Base-by-base conservation (phyloP, 2,113 vertebrate species). In the Tragulus kanchil region DNA sequence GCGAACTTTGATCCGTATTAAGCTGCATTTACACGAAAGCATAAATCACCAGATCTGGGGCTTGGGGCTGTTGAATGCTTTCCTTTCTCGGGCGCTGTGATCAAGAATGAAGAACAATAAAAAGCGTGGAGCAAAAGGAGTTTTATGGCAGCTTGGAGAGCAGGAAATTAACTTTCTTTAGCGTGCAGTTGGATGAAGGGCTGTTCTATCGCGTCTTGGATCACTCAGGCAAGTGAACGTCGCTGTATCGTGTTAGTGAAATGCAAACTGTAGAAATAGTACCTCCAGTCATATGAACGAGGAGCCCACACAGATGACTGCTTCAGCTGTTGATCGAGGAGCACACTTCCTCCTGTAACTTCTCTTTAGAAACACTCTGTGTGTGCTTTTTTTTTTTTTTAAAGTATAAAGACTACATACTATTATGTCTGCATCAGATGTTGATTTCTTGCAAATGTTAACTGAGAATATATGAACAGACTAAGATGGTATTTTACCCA, bases 111-210 rank as follows among this genome's bases (percentile, higher is more conserved):
- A 97, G 85, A 98, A 85, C 96, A 91, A 89, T 93, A 96, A 94
- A 98, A 97, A 1, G 52, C 31, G 5, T 42, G n/a, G 36, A 79
- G 48, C 81, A 89, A 85, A 97, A 92, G 62, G 85, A 26, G 19
- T 97, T 97, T 98, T 90, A 81, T 95, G 64, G 94, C 79, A 85
- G 95, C 15, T 96, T 94, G 84, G 92, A 97, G 95, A 97, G 61
- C 83, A 96, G 90, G 71, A 96, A 96, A 78, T 98, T 19, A 50
- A 64, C 79, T 96, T 97, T 97, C 58, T 62, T 31, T 11, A 26
- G 58, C 21, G 48, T 62, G 75, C 75, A 79, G 75, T 89, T 97
- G 95, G 95, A 93, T 71, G 75, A 73, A 91, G 77, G 65, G 75
- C 94, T 96, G 97, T 36, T 94, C 95, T 36, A 0, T 62, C 36